Evolutionary conservation across 2,113 vertebrate genomes (phyloP), one percentile per base, ranked within the genome.

Genomic region (Rostratula benghalensis): DNA sequence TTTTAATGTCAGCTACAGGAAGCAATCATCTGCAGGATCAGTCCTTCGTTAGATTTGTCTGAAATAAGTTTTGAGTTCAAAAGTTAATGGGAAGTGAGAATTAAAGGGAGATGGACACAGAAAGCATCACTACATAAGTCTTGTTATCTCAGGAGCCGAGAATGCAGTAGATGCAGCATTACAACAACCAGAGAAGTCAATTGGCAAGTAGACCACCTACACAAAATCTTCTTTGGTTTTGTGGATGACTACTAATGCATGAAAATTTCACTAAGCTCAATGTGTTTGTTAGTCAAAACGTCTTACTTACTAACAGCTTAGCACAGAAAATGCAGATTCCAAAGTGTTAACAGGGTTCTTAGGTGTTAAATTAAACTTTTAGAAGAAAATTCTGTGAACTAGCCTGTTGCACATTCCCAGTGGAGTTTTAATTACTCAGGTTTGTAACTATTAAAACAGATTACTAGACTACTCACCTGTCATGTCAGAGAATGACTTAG

Each of bases 311-410:
- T 93, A 95, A 79, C 27, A 76, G 33, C 25, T 95, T 89, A 91
- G 87, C 89, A 95, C 79, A 91, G 65, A 87, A 94, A 91, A 89
- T 63, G 35, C 13, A 90, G 61, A 83, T 79, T 82, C 89, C 73
- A 83, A 84, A 81, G 54, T 18, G 45, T 71, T 87, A 78, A 43
- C 53, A 89, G 18, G 6, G 41, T n/a, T 93, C 83, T 89, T 73
- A 35, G 28, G 16, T 63, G 43, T 60, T 61, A 87, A 92, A 94
- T 82, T 76, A 91, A 56, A 77, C 45, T 84, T 88, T 21, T 19
- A 56, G 23, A 95, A 83, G 25, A 89, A 78, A 94, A 82, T 75
- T 89, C 84, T 97, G 94, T 91, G 93, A 97, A 95, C 65, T 51
- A 25, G 13, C n/a, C 7, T 48, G 24, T 17, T 82, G 61, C 70